Evolutionary conservation across 2,888 invertebrate species (phyloP).

Genomic region (Ophion obscuratus): DNA sequence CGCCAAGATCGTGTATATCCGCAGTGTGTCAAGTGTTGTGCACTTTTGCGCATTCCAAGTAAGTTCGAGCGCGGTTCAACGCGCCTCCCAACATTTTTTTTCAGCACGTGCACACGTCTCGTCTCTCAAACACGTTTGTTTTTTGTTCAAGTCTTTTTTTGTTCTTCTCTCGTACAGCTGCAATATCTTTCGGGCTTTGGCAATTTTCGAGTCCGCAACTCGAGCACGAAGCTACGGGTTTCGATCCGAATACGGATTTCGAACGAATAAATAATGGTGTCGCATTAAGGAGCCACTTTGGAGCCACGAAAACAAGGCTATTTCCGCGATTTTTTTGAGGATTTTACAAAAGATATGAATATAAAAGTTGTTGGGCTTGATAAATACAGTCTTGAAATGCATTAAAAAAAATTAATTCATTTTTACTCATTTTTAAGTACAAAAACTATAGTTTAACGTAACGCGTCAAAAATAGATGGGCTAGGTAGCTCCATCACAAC

Average conservation of each 20-base stretch:
- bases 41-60: constrained; percentile 74
- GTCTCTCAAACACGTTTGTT: constrained; percentile 24
- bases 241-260: not conserved
- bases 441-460: too few species aligned
- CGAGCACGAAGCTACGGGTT: constrained; percentile 10
- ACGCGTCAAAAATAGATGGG: too few species aligned
- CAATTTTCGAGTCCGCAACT: not conserved
- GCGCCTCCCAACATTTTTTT: constrained; percentile 30
- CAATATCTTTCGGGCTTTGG: constrained; percentile 13
- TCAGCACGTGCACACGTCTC: constrained; percentile 14
- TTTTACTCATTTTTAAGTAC: too few species aligned
- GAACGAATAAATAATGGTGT: not conserved
- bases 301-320: too few species aligned
- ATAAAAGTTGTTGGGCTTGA: too few species aligned
- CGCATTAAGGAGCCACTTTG: not conserved
- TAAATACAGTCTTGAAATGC: too few species aligned
- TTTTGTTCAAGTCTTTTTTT: not conserved
- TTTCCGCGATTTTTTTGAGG: too few species aligned
- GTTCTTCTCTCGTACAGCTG: not conserved
- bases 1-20: constrained; percentile 63
- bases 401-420: too few species aligned
- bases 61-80: constrained; percentile 57
- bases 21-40: constrained; percentile 72
- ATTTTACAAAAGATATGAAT: too few species aligned
- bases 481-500: too few species aligned